A percentile compares a stretch with the other conserved stretches of the same genome.
Conservation (phyloP, 2,888 invertebrate species). For the Schizaphis graminum region DNA sequence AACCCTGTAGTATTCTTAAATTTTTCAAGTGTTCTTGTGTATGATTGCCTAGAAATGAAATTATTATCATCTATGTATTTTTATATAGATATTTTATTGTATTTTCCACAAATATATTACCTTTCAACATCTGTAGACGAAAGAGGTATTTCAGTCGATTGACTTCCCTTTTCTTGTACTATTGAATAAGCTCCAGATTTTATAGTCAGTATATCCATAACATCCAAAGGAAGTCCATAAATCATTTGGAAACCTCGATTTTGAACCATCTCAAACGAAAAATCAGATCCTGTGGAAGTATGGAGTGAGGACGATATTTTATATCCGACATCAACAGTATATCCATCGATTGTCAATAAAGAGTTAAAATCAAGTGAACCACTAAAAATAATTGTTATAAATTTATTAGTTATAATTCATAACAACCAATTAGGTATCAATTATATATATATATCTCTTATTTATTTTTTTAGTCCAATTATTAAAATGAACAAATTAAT, state of each 20-base stretch:
- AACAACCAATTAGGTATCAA: background rate
- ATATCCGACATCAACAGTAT: slow-evolving; percentile 81
- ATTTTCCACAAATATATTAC: slow-evolving; percentile 59
- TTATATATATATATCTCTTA: background rate
- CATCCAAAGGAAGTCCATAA: slow-evolving; percentile 83
- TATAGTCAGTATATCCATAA: slow-evolving; percentile 83
- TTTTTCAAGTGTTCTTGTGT: slow-evolving; percentile 82
- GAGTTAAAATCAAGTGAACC: slow-evolving; percentile 78
- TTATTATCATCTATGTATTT: background rate
- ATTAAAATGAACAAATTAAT: background rate
- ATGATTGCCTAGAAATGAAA: slow-evolving; percentile 70
- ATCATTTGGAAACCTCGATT: slow-evolving; percentile 83
- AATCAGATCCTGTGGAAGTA: slow-evolving; percentile 83
- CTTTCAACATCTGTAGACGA: slow-evolving; percentile 71
- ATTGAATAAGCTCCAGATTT: slow-evolving; percentile 77
- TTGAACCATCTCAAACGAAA: slow-evolving; percentile 76
- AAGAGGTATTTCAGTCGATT: slow-evolving; percentile 71
- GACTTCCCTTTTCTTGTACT: slow-evolving; percentile 76
- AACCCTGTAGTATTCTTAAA: slow-evolving; percentile 79
- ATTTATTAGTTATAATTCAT: background rate
- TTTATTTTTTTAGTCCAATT: background rate
- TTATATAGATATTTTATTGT: background rate
- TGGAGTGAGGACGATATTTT: slow-evolving; percentile 82
- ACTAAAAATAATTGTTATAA: slow-evolving; percentile 70
- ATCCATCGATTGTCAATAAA: slow-evolving; percentile 78